phyloP scores from a whole-genome alignment of 2,797 vertebrate species.

The Urosaurus nigricauda region DNA sequence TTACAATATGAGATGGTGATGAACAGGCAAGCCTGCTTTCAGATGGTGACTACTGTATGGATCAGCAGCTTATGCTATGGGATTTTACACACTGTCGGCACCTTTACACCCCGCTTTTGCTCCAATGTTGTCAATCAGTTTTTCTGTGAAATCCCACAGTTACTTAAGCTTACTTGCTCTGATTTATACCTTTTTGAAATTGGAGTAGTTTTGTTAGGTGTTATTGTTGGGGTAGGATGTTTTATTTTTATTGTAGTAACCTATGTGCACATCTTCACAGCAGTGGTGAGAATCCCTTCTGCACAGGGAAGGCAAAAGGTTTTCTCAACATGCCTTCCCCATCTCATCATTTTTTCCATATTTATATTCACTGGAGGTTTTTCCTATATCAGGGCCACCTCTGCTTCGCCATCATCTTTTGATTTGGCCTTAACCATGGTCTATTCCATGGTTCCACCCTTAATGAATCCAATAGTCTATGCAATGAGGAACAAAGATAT shows the following conservation, averaged over 20 bases:
- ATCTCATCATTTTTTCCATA: constrained; percentile 1
- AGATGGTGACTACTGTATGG: constrained; percentile 16
- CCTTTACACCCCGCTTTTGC: background rate
- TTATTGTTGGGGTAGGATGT: no score
- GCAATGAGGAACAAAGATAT: background rate
- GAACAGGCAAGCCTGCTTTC: no score
- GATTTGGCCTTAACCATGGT: constrained; percentile 8
- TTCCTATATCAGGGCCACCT: constrained; percentile 42
- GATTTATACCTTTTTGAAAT: no score
- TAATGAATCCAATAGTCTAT: constrained; percentile 16
- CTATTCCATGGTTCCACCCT: constrained; percentile 1
- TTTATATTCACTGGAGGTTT: constrained; percentile 37
- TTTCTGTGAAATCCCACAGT: no score
- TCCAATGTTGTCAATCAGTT: no score
- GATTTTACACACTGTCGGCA: background rate
- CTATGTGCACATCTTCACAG: constrained; percentile 43
- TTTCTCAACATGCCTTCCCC: constrained; percentile 19
- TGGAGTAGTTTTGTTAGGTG: no score
- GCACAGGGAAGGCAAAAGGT: background rate
- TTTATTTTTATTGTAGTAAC: no score
- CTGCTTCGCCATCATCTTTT: background rate
- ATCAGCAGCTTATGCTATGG: background rate
- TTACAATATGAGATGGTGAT: no score
- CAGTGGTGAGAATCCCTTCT: constrained; percentile 35
- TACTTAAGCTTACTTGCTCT: no score